Evolutionary conservation across 2,888 invertebrate genomes (phyloP), one percentile per base, ranked within the genome.

Genomic region (Yponomeuta malinellus): DNA sequence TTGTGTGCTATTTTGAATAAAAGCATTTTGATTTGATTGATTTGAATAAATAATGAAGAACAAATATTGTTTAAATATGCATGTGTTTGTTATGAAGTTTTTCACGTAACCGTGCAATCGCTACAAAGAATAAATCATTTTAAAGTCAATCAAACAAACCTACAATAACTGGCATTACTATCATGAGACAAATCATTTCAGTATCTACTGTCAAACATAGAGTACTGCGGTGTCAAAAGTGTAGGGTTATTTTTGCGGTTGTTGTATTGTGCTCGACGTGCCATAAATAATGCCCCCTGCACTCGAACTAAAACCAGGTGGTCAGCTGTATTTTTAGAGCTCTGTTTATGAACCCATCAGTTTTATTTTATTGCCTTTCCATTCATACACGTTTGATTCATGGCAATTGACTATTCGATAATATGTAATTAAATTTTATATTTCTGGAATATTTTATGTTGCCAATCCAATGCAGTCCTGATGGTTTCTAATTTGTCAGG

Each of bases 271-370:
- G 76, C 78, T 81, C 80, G 78, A 81, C 82, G 79, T 77, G 78
- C 79, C 83, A 87, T 90, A 90, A 90, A 90, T 90, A 85, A 89
- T 78, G 79, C 79, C 80, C 82, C 81, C 81, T 78, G 79, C 84
- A 85, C 86, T 88, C 80, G 79, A 83, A 83, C 78, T 75, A 84
- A 82, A 82, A 81, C 91, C 90, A 90, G 90, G 90, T 91, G 91
- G 90, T 81, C 86, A 81, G 72, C 78, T 79, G 82, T 90, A 90
- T 90, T 89, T 90, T 85, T 83, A 86, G 82, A 83, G 79, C 78
- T 77, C 81, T 85, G 85, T 87, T 86, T 88, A 86, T 83, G 82
- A 78, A 85, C 84, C 82, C 84, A 85, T 88, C 86, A 69, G 33
- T 63, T 82, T 82, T 83, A 83, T 87, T 90, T 89, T 90, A 90